Conservation (phyloP, 2,113 vertebrate genomes). For the Chaetops frenatus region DNA sequence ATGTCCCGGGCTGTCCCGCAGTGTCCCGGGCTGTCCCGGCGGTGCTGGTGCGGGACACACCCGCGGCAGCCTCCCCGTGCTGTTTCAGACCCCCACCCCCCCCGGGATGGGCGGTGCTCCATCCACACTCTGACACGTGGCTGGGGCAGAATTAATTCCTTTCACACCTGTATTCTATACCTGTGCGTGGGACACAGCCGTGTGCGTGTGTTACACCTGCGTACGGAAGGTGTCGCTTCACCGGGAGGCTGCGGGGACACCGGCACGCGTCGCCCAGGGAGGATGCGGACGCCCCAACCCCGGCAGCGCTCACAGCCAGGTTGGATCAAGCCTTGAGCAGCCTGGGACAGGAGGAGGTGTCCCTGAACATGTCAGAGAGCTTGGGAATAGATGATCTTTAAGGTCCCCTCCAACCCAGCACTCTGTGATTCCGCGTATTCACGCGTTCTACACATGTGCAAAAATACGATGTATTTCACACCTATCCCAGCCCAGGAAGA, state of each 20-base stretch:
- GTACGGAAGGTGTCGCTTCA: fast-evolving
- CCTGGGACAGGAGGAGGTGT: fast-evolving
- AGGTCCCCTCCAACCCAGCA: background rate
- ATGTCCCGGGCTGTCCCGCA: no score
- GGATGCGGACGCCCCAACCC: background rate
- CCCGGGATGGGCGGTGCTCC: background rate
- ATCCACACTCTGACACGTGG: fast-evolving
- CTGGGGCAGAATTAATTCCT: background rate
- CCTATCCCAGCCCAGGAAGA: fast-evolving
- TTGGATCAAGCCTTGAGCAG: background rate
- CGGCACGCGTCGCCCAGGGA: background rate
- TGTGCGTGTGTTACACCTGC: fast-evolving
- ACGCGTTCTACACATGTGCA: fast-evolving
- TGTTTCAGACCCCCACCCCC: background rate
- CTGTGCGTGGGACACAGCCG: background rate
- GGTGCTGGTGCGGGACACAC: background rate
- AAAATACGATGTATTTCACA: fast-evolving
- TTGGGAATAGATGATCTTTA: background rate
- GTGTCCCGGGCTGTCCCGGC: background rate
- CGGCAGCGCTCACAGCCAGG: background rate
- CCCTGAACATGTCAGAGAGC: background rate
- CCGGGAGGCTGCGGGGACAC: background rate
- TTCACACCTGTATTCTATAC: fast-evolving
- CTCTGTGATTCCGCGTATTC: fast-evolving
- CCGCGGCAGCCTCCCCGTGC: background rate